Conservation (phyloP, 2,797 vertebrate genomes). For the Peromyscus aztecus region DNA sequence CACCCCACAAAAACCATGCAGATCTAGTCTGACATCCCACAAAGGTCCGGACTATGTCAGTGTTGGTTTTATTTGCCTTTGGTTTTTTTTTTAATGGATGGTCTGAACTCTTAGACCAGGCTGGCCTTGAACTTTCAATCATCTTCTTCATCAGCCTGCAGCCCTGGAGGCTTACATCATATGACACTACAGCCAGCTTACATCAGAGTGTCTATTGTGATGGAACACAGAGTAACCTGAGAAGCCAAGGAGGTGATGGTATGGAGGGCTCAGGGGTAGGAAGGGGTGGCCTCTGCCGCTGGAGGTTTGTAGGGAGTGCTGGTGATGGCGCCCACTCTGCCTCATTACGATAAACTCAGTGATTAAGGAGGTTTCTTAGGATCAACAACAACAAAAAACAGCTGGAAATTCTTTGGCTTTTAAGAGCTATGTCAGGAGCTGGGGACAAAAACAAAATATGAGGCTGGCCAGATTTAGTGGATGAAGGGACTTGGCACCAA, state of each 20-base stretch:
- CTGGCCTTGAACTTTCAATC: background rate
- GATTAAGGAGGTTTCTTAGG: background rate
- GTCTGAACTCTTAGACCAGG: background rate
- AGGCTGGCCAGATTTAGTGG: background rate
- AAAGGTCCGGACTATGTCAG: background rate
- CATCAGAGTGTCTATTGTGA: background rate
- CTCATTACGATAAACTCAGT: constrained; percentile 17
- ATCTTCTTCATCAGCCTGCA: background rate
- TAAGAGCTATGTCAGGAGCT: constrained; percentile 7
- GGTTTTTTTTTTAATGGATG: background rate
- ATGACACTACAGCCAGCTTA: background rate
- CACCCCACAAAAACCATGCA: background rate
- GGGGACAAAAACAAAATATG: background rate
- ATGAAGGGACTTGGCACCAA: background rate
- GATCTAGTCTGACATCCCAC: background rate
- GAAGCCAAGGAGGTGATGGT: background rate
- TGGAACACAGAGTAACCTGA: background rate
- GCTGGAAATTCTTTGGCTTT: constrained; percentile 8
- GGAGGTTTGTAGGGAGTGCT: background rate
- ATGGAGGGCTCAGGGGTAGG: background rate
- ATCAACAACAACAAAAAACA: background rate
- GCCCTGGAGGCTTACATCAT: too few relatives aligned
- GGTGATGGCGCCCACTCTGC: background rate
- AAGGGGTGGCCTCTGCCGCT: background rate
- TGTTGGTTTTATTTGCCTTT: background rate